A percentile compares a stretch with the other conserved stretches of the same genome.
These are phyloP conservation scores for Trogon surrucura DNA, from an alignment of 2,113 vertebrate genomes.

Conservation along the genomic window DNA sequence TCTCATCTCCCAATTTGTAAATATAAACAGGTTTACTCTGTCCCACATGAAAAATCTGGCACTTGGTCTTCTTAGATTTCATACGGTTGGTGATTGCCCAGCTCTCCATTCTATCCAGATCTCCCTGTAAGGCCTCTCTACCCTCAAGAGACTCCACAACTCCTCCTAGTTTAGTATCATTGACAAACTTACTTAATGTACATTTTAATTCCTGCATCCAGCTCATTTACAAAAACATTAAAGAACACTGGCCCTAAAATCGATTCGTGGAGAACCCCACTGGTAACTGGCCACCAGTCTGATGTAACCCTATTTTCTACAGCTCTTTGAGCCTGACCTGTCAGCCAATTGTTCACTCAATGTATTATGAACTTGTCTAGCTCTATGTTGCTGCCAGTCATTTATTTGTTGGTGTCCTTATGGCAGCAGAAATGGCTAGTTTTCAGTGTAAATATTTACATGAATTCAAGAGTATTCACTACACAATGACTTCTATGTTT, in stretches of 20 bases:
- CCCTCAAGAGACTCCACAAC: neutral
- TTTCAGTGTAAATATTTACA: neutral
- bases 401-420: neutral
- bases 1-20: neutral
- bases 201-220: neutral
- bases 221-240: neutral
- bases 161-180: neutral
- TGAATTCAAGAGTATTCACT: neutral
- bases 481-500: neutral
- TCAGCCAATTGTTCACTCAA: neutral
- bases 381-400: neutral
- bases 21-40: neutral
- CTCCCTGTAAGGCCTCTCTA: neutral
- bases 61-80: neutral
- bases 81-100: neutral
- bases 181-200: neutral
- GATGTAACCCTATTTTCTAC: neutral
- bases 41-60: neutral
- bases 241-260: neutral
- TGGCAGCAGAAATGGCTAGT: neutral
- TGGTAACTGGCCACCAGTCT: neutral
- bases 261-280: neutral
- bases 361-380: accelerated
- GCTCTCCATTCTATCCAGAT: neutral
- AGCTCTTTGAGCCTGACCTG: neutral